Conservation (phyloP, 2,888 invertebrate species). For the Isoperla grammatica region DNA sequence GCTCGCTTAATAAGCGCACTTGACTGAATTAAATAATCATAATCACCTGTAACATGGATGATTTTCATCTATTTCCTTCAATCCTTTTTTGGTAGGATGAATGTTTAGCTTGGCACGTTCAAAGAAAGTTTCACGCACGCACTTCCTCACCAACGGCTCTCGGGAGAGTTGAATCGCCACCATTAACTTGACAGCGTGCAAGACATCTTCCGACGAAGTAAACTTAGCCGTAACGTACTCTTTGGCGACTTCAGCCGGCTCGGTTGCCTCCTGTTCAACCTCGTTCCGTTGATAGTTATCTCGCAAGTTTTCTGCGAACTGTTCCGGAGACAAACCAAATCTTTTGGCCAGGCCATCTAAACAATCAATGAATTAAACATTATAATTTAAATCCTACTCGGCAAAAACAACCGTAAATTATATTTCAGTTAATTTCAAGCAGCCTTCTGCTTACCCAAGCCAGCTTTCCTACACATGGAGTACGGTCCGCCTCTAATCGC, state of each 20-base stretch:
- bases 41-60: constrained; percentile 69
- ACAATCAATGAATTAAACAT: constrained; percentile 21
- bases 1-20: no score
- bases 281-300: constrained; percentile 95
- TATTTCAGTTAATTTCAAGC: neutral
- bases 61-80: constrained; percentile 93
- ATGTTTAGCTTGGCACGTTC: constrained; percentile 81
- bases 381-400: neutral
- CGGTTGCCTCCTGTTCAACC: constrained; percentile 85
- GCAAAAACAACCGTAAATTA: neutral
- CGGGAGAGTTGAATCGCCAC: constrained; percentile 89
- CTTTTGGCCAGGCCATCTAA: constrained; percentile 75
- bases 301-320: constrained; percentile 93
- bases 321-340: constrained; percentile 89
- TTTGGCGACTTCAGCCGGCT: constrained; percentile 75
- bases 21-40: no score
- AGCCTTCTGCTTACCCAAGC: constrained; percentile 54
- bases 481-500: constrained; percentile 86
- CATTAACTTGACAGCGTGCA: constrained; percentile 90
- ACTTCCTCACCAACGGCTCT: constrained; percentile 82
- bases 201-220: constrained; percentile 68
- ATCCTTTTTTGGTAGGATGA: constrained; percentile 81
- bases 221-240: constrained; percentile 50
- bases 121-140: constrained; percentile 78
- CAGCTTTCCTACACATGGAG: constrained; percentile 77